phyloP scores from a whole-genome alignment of 2,113 vertebrate species.

The Cricetomys ansorgei region DNA sequence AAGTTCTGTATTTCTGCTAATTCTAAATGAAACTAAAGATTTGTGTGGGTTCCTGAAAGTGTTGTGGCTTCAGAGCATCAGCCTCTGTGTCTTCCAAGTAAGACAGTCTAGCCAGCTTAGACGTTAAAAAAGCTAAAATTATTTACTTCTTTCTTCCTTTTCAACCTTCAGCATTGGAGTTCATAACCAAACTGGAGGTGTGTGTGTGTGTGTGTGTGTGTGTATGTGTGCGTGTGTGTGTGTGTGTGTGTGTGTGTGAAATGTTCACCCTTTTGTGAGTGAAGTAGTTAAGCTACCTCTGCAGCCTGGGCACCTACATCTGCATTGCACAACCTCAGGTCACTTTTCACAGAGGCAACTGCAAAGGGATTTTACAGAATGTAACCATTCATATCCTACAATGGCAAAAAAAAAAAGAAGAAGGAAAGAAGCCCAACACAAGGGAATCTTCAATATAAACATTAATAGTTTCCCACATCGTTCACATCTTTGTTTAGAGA shows the following conservation, averaged over 20 bases:
- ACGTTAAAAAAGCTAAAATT: neutral
- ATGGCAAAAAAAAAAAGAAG: constrained; percentile 75
- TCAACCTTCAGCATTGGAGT: neutral
- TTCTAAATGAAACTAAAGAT: constrained; percentile 26
- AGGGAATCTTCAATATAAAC: constrained; percentile 91
- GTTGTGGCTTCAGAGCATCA: too few relatives aligned
- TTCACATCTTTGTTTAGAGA: constrained; percentile 93
- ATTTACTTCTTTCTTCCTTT: neutral
- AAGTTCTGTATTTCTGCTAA: constrained; percentile 11
- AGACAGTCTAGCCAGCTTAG: neutral
- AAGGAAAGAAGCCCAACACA: constrained; percentile 79
- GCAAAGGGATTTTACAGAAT: constrained; percentile 78
- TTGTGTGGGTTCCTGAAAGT: neutral
- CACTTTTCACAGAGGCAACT: constrained; percentile 57
- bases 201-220: neutral
- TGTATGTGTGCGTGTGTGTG: neutral
- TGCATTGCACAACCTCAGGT: neutral
- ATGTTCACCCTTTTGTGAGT: constrained; percentile 52
- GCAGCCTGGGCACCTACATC: neutral
- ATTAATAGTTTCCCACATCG: constrained; percentile 93
- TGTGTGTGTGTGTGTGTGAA: neutral
- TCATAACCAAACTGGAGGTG: neutral
- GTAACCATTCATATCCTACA: constrained; percentile 85
- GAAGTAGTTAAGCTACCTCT: constrained; percentile 58
- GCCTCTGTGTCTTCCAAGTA: neutral